Evolutionary conservation across 2,888 invertebrate genomes (phyloP), one percentile per base, ranked within the genome.

Genomic region (Nudaria mundana): DNA sequence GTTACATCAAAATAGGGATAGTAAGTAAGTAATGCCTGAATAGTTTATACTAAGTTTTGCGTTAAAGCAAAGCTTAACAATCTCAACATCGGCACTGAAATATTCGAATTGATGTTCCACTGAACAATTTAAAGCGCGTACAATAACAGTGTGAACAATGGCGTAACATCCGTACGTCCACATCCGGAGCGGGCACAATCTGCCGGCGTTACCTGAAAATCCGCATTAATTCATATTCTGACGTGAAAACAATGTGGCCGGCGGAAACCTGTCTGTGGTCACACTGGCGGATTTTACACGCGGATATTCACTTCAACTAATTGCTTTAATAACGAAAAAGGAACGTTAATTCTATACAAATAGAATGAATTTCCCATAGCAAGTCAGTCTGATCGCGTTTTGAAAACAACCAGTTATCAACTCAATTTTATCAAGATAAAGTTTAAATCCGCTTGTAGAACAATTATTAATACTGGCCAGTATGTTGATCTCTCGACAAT

Each of bases 261-360:
- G 66, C 72, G 72, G 77, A 76, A 79, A 81, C 77, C 81, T 80
- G 81, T 73, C 75, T 76, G 75, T 64, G 69, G 76, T 74, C 43
- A 48, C 54, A 37, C 63, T 59, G 48, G 59, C 63, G 72, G 75
- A 77, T 79, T 79, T 76, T 72, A 75, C 77, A 76, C 75, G 76
- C 67, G 61, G 72, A 76, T 77, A 67, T 77, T 70, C 70, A 76
- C 72, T 68, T 68, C 60, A 54, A 63, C 50, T 44, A 30, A 53
- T 35, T 11, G 8, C 4, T 13, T 10, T 22, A n/a, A 39, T 47
- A 60, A 48, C 33, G 41, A 2, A 59, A 68, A 58, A 31, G 23
- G 42, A 26, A n/a, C n/a, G n/a, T 2, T 5, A 20, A 69, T 63
- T 47, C 25, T 64, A n/a, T n/a, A n/a, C n/a, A n/a, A n/a, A n/a